Percentiles rank a stretch among this genome's conserved stretches.
Conservation (phyloP, 2,888 invertebrate genomes). For the Agonopterix alstromeriana region DNA sequence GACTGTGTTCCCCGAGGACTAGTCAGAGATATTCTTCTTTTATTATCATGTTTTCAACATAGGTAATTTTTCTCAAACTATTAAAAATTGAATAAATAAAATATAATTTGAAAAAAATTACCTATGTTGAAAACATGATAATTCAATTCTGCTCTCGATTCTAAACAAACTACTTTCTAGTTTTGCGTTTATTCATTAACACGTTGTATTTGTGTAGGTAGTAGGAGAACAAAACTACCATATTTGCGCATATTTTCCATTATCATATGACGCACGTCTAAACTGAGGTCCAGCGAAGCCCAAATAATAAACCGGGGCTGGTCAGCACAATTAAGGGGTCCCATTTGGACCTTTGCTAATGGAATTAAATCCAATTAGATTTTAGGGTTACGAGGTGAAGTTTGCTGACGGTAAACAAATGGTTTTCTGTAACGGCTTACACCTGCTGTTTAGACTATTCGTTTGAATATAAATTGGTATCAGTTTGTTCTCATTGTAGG, state of each 20-base stretch:
- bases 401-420: constrained; percentile 70
- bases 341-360: constrained; percentile 73
- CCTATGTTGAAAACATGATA: too few relatives aligned
- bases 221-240: too few relatives aligned
- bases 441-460: constrained; percentile 55
- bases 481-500: constrained; percentile 17
- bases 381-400: constrained; percentile 73
- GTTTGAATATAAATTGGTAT: constrained; percentile 46
- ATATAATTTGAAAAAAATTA: too few relatives aligned
- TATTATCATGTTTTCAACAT: too few relatives aligned
- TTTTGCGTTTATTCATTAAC: too few relatives aligned
- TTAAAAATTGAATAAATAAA: too few relatives aligned
- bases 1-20: too few relatives aligned
- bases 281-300: constrained; percentile 26
- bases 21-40: too few relatives aligned
- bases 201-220: too few relatives aligned
- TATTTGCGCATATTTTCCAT: constrained; percentile 36
- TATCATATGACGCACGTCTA: constrained; percentile 35
- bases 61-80: too few relatives aligned
- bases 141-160: too few relatives aligned
- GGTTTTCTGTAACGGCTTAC: constrained; percentile 56
- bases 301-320: constrained; percentile 59
- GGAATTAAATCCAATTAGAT: constrained; percentile 77
- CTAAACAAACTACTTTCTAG: too few relatives aligned
- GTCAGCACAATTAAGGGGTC: constrained; percentile 70